Evolutionary conservation across 2,888 invertebrate genomes (phyloP).

Genomic region (Mesochorus sp.): DNA sequence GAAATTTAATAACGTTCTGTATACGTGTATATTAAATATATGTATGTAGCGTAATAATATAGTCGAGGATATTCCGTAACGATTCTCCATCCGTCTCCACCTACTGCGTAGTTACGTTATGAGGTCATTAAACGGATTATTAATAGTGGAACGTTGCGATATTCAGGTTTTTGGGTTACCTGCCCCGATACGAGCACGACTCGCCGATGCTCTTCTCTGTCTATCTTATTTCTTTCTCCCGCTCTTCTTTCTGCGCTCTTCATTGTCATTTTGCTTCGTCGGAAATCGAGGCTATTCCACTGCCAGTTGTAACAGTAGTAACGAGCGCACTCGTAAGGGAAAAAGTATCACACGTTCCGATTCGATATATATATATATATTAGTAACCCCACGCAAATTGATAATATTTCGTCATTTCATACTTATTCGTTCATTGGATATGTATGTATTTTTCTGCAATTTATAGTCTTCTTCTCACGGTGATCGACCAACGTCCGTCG

Average conservation of each 20-base stretch:
- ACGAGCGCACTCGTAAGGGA: background rate
- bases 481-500: too few relatives aligned
- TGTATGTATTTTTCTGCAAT: too few relatives aligned
- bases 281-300: constrained; percentile 47
- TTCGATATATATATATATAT: constrained; percentile 47
- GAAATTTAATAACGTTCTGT: background rate
- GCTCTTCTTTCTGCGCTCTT: constrained; percentile 20
- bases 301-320: constrained; percentile 5
- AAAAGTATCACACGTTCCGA: constrained; percentile 58
- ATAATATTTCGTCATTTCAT: too few relatives aligned
- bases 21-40: background rate
- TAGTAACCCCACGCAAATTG: constrained; percentile 1
- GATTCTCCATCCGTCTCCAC: constrained; percentile 10
- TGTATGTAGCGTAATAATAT: constrained; percentile 15
- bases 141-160: constrained; percentile 62
- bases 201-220: constrained; percentile 24
- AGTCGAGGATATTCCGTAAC: constrained; percentile 48
- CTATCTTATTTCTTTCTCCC: too few relatives aligned
- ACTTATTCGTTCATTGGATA: too few relatives aligned
- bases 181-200: constrained; percentile 43
- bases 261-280: constrained; percentile 55
- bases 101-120: constrained; percentile 44
- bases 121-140: constrained; percentile 63
- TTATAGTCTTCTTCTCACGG: too few relatives aligned
- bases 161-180: constrained; percentile 61